Base-by-base conservation (phyloP, 2,888 invertebrate species). In the Rhodophaea formosa region DNA sequence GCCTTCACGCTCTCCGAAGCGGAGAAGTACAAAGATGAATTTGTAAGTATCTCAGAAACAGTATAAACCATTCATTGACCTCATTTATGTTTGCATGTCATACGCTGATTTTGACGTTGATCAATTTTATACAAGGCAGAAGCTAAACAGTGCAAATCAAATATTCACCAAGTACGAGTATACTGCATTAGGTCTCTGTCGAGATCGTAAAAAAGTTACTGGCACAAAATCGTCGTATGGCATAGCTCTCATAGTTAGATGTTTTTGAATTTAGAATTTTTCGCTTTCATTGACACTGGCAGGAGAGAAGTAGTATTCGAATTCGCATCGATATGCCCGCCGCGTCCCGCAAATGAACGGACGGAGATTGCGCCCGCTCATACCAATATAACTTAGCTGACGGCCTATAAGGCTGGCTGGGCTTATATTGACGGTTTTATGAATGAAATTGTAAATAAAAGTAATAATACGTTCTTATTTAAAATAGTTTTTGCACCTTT, bases 311-410 rank as follows among this genome's bases (percentile, higher is more conserved):
- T 83, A 80, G 84, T 84, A 82, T 85, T 84, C 72, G 82, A 84
- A 70, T 62, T 61, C 75, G 65, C 79, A 86, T 88, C 82, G 82
- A 72, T 90, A 89, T 90, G 86, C 90, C 82, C 84, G 84, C 81
- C 89, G 88, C 89, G 87, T 88, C 79, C 79, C 75, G 63, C 80
- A 87, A 51, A 89, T 88, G 86, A 88, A 88, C 90, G 89, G 90
- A 90, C 90, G 90, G 73, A 75, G 82, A 77, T 75, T 75, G 82
- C 80, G 73, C 71, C 81, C 86, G 72, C 70, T 81, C 87, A 87
- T 88, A 84, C 84, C 81, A 84, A 88, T 87, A 86, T 80, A 84
- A 83, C 78, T 74, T 77, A 71, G 71, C 76, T 72, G 72, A 77
- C 79, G 76, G 74, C 78, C 74, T 73, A 23, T 70, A 71, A 70